Base-by-base conservation (phyloP, 2,113 vertebrate species). In the Ploceus nigricollis region DNA sequence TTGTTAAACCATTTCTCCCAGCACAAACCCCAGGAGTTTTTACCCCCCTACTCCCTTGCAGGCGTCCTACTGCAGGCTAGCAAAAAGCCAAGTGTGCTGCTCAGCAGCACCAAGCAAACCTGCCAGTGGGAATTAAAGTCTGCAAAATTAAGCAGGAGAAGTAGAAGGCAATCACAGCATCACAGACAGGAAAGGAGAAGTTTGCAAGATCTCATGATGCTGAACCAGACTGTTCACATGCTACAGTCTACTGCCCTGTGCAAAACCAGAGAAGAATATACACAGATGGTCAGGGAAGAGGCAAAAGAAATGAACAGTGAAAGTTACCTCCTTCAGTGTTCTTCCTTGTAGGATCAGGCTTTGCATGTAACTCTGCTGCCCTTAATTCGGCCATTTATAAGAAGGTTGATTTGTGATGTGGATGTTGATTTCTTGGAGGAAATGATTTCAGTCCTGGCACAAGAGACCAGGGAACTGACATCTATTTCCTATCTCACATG, bases 391-490 rank as follows among this genome's bases (percentile, higher is more conserved):
- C 22, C 15, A 5, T n/a, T 90, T 82, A 27, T 30, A 78, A 39
- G 0, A 24, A 14, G 7, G 7, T 33, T 31, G 27, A 21, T 44
- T 18, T 53, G 9, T 6, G 3, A 33, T 11, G 1, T 6, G 6
- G 5, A 4, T 39, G 22, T 56, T 18, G 6, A n/a, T n/a, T 21
- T 47, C 9, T 47, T 15, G 7, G 20, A 40, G 40, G 48, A 87
- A 81, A 23, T 56, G 2, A 51, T 23, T 54, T 56, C 60, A 87
- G 15, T 31, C 6, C 31, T 69, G 37, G 50, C 37, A 70, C 0
- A 0, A 44, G 61, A 51, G 7, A 21, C 4, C 0, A 9, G 47
- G 63, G 45, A 72, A 60, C 72, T 84, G 19, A 4, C 0, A 1
- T 23, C 23, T 1, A 7, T 31, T 64, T 75, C 9, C 7, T 2